These are phyloP conservation scores for Semibalanus balanoides DNA, from an alignment of 1,140 invertebrate species.

Conservation along the genomic window DNA sequence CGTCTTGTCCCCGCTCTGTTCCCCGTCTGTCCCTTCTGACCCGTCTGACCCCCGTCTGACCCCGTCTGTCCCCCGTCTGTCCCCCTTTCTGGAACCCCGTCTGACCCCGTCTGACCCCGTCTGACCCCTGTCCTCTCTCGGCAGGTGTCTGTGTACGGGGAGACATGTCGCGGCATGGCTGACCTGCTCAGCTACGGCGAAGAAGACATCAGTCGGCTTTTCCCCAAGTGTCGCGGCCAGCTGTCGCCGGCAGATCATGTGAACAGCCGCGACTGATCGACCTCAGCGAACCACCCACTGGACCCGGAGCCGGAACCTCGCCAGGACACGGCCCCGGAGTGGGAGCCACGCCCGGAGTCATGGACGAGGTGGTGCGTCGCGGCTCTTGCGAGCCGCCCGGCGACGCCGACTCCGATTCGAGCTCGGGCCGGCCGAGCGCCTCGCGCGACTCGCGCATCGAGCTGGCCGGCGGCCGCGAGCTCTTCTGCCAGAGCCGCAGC, in stretches of 20 bases:
- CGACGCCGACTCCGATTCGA: slow-evolving; percentile 11
- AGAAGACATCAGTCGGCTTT: slow-evolving; percentile 54
- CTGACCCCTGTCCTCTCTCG: no score
- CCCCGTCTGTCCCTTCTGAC: no score
- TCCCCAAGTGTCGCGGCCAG: slow-evolving; percentile 54
- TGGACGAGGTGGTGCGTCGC: slow-evolving; percentile 20
- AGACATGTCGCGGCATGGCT: not conserved
- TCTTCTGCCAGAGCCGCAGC: slow-evolving; percentile 66
- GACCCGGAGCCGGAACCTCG: no score
- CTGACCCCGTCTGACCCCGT: no score
- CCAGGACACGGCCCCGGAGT: slow-evolving; percentile 11
- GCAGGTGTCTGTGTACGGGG: no score
- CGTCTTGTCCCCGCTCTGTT: no score
- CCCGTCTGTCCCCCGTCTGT: no score
- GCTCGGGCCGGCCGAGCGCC: slow-evolving; percentile 15
- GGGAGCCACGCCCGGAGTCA: slow-evolving; percentile 19
- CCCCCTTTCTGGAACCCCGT: no score
- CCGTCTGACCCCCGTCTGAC: no score
- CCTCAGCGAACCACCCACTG: not conserved
- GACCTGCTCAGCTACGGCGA: not conserved
- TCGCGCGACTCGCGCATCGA: slow-evolving; percentile 52
- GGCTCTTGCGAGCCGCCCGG: slow-evolving; percentile 17
- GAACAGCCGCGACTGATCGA: slow-evolving; percentile 7
- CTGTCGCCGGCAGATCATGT: slow-evolving; percentile 9
- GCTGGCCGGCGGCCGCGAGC: slow-evolving; percentile 69